Evolutionary conservation across 2,888 invertebrate genomes (phyloP), one percentile per base, ranked within the genome.

Genomic region (Cerceris ruficornis): DNA sequence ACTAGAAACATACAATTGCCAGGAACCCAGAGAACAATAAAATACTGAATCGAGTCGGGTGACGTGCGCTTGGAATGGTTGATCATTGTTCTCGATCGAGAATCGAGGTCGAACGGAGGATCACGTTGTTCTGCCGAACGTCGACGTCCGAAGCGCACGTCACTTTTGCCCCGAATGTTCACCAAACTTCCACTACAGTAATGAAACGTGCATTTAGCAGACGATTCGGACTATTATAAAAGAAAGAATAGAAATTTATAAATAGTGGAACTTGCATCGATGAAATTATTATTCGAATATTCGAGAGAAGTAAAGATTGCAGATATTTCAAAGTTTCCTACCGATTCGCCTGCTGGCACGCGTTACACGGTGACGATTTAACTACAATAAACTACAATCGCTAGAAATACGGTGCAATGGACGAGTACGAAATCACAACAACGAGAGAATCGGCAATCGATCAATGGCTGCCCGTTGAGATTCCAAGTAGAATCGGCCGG

Each of bases 391-490:
- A 59, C 66, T 80, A 83, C 76, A 49, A 49, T 15, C 69, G 64
- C 77, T 75, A 82, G 41, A 55, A 67, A 77, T 85, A 87, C 77
- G 79, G 87, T 88, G 87, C 87, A 86, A 78, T 80, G 83, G 60
- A 76, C 79, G 81, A 82, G 80, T 77, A 81, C 83, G 73, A 85
- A 69, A 75, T 81, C 79, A 82, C 75, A 79, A 85, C 83, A 84
- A 84, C 84, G 86, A 86, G 77, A 85, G 70, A 87, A 86, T 88
- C 84, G 83, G 78, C 80, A 73, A 68, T 75, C 82, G 82, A 83
- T 81, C 80, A 80, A 81, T 72, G 76, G 69, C 59, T 71, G 79
- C 70, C 81, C 59, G 28, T 28, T 80, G 68, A 68, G 62, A 72
- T 76, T 68, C 70, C 75, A 69, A 75, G 58, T 66, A 17, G 58